Percentiles rank a stretch among this genome's conserved stretches.
Evolutionary conservation across 2,888 invertebrate species (phyloP).

Genomic region (Mythimna lalbum): DNA sequence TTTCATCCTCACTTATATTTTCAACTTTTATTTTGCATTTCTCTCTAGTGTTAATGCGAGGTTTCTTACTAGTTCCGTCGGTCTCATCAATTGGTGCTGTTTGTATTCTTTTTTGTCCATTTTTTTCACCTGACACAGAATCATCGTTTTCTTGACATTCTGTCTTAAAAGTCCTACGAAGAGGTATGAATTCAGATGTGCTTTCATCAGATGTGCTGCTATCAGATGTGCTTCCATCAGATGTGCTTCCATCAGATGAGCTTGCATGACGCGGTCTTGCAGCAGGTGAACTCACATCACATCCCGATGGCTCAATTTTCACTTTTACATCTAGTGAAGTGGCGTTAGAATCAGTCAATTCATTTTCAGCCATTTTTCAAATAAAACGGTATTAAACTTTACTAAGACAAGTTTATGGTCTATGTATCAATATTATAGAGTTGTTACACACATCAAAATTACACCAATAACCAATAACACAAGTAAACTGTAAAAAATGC

Average conservation of each 20-base stretch:
- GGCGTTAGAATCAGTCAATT: not conserved
- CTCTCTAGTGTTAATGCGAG: slow-evolving; percentile 19
- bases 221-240: not conserved
- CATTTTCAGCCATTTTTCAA: slow-evolving; percentile 33
- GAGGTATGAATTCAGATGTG: slow-evolving; percentile 9
- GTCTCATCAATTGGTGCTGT: slow-evolving; percentile 1
- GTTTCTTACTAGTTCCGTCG: slow-evolving; percentile 31
- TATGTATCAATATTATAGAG: not conserved
- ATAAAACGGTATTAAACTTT: not conserved
- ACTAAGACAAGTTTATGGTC: not conserved
- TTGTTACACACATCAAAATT: not conserved
- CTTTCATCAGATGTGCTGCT: not conserved
- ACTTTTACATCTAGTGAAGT: not conserved
- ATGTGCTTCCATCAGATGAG: not conserved
- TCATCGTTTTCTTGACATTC: not conserved
- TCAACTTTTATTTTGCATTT: not conserved
- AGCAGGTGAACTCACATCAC: not conserved
- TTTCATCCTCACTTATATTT: not conserved
- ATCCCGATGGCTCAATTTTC: not conserved
- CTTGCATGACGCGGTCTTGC: not conserved
- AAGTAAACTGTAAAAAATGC: not conserved
- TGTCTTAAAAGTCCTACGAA: not conserved
- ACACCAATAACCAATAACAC: not conserved
- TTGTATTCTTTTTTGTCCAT: slow-evolving; percentile 37
- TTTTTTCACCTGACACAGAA: slow-evolving; percentile 1